Percentiles rank a stretch among this genome's conserved stretches.
These are phyloP conservation scores for Rhinolophus ferrumequinum DNA, from an alignment of 2,113 vertebrate genomes.

Conservation along the genomic window DNA sequence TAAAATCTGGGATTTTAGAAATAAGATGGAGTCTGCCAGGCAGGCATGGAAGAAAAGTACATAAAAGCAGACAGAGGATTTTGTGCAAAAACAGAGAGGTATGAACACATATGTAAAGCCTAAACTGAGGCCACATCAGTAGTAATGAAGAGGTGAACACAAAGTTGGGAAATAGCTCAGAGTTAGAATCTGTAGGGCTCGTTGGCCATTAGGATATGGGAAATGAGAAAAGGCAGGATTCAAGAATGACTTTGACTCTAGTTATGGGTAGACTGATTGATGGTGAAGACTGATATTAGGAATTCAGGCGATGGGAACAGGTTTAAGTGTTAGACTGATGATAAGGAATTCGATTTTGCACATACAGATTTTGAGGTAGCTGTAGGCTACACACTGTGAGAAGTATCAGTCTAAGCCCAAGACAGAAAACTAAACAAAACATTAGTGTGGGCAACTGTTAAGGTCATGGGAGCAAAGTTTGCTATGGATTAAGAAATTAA, in stretches of 20 bases:
- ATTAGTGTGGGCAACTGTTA: neutral
- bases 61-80: neutral
- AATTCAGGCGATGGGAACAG: neutral
- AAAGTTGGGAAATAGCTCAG: neutral
- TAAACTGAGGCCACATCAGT: neutral
- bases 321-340: neutral
- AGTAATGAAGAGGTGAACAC: neutral
- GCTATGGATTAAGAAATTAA: neutral
- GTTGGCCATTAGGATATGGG: neutral
- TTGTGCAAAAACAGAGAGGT: neutral
- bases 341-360: neutral
- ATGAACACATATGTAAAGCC: neutral
- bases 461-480: neutral
- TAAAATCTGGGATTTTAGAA: neutral
- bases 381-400: neutral
- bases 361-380: neutral
- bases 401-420: neutral
- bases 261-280: neutral
- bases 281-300: neutral
- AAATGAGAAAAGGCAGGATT: slow-evolving; percentile 8
- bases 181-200: neutral
- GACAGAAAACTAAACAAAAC: neutral
- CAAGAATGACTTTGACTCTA: neutral
- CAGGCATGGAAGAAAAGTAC: neutral
- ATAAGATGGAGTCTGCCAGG: neutral